Conservation (phyloP, 2,113 vertebrate species). For the Mugil cephalus region DNA sequence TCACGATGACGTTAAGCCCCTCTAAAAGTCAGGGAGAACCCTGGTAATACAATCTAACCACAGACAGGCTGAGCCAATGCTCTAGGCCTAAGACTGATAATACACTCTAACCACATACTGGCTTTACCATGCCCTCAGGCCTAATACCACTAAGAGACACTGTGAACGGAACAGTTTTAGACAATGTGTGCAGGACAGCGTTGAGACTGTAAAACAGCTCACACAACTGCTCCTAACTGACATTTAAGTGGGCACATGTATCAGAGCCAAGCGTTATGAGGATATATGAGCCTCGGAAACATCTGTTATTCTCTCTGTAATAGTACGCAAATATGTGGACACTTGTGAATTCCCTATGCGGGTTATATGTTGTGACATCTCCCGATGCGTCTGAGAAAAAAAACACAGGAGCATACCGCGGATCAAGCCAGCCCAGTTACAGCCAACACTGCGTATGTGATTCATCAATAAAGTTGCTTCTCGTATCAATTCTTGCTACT, state of each 20-base stretch:
- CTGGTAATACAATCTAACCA: slow-evolving; percentile 63
- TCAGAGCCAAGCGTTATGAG: slow-evolving; percentile 2
- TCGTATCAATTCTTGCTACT: too few species aligned
- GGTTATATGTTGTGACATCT: neutral
- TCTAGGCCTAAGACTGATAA: slow-evolving; percentile 67
- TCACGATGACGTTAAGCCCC: slow-evolving; percentile 54
- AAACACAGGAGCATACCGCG: too few species aligned
- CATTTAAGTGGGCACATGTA: slow-evolving; percentile 32
- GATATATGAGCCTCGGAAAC: slow-evolving; percentile 30
- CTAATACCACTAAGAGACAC: slow-evolving; percentile 65
- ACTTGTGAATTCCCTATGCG: neutral
- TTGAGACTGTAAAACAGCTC: slow-evolving; percentile 52
- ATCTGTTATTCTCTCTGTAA: slow-evolving; percentile 34
- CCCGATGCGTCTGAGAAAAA: too few species aligned
- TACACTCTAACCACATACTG: slow-evolving; percentile 70
- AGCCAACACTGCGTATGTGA: neutral
- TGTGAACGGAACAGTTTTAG: slow-evolving; percentile 58
- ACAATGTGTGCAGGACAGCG: slow-evolving; percentile 35
- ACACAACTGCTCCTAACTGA: slow-evolving; percentile 34
- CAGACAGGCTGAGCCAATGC: slow-evolving; percentile 53
- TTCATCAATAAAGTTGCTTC: neutral
- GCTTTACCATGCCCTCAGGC: slow-evolving; percentile 72
- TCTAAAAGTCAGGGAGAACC: slow-evolving; percentile 61
- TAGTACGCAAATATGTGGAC: slow-evolving; percentile 8
- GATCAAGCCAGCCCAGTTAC: too few species aligned